These are phyloP conservation scores for Vanessa tameamea DNA, from an alignment of 1,140 invertebrate genomes.

Conservation along the genomic window DNA sequence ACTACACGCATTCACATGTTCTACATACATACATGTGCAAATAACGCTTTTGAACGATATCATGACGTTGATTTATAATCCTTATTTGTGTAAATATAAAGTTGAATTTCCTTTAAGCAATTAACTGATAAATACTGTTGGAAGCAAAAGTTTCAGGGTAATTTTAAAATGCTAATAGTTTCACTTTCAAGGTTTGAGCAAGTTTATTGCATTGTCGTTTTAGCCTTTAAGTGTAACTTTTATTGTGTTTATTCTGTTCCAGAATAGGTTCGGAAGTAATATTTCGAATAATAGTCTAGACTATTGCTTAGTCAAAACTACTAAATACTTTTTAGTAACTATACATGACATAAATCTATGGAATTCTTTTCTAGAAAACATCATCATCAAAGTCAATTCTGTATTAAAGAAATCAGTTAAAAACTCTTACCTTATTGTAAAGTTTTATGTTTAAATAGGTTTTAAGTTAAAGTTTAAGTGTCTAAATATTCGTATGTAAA, in stretches of 20 bases:
- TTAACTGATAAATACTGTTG: background rate
- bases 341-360: no score
- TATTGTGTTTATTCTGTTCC: no score
- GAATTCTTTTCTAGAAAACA: no score
- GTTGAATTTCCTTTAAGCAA: constrained; percentile 3
- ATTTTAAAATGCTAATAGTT: constrained; percentile 2
- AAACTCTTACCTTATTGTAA: no score
- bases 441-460: no score
- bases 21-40: constrained; percentile 17
- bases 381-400: no score
- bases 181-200: constrained; percentile 8
- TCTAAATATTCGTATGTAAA: no score
- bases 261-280: background rate
- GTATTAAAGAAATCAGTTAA: no score
- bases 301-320: no score
- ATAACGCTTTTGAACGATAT: constrained; percentile 4
- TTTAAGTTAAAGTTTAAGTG: no score
- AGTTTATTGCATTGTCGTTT: background rate
- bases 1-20: constrained; percentile 21
- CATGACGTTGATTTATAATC: constrained; percentile 5
- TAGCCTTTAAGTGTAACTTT: no score
- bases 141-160: constrained; percentile 1
- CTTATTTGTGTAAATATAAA: background rate
- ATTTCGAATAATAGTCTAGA: background rate
- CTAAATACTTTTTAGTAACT: no score